Evolutionary conservation across 2,113 vertebrate species (phyloP), one percentile per base, ranked within the genome.

Genomic region (Prinia subflava): DNA sequence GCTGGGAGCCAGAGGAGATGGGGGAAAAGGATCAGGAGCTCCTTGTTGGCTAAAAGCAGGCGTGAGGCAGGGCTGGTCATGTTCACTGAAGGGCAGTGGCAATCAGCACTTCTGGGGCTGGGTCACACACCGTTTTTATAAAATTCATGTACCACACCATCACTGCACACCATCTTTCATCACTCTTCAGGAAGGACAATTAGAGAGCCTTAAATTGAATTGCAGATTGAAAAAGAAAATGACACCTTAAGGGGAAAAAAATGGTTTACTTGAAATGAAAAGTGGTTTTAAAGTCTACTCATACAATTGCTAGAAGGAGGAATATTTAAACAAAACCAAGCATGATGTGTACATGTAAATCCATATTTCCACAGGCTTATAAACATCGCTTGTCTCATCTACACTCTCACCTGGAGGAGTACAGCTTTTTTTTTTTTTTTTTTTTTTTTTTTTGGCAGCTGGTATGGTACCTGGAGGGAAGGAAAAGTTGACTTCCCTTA

Each of bases 71-170:
- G 42, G 52, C 70, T 46, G 88, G 27, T 44, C 74, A 5, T 0
- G 0, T 39, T 49, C 28, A 11, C 37, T 1, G 5, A 5, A 3
- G 47, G 56, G 78, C 7, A 2, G 59, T 6, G 23, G 63, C 46
- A 56, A 76, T 47, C 13, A 53, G 46, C 49, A 76, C 41, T 35
- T 52, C 63, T 31, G 21, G 9, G 63, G 13, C 59, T 47, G 20
- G 28, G 46, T 71, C 55, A 70, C 11, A 4, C 1, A 0, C 9
- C 49, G 24, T 9, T 84, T 92, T 67, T 44, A 5, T 15, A 31
- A 0, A 11, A 9, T 14, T 74, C 6, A 1, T 6, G 17, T 17
- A 14, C n/a, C 17, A 13, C 3, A 0, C 8, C 49, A 31, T 15
- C 18, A 5, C 47, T 39, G 27, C 41, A 3, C 13, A 2, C 39